Evolutionary conservation across 37 sponge, comb jelly and placozoan genomes (phyloP).

Genomic region (Tethya wilhelma): DNA sequence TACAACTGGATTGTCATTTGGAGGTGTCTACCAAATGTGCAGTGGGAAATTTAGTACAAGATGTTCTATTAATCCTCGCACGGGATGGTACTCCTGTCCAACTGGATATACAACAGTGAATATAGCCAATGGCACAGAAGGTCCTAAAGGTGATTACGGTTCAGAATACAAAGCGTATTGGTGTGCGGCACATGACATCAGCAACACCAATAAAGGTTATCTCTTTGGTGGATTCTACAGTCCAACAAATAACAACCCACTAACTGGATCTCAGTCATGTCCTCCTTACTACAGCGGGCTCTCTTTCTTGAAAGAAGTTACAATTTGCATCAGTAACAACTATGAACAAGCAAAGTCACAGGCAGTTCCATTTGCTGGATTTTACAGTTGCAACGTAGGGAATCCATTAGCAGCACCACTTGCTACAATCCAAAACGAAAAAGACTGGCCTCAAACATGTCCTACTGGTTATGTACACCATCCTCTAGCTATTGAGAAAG

Average conservation of each 20-base stretch:
- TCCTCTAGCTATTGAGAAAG: slow-evolving; percentile 47
- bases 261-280: slow-evolving; percentile 54
- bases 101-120: not conserved
- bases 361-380: slow-evolving; percentile 70
- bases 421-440: not conserved
- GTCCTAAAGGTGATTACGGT: too few species aligned
- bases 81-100: not conserved
- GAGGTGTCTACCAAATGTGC: slow-evolving; percentile 76
- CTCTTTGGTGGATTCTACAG: slow-evolving; percentile 81
- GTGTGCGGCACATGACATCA: slow-evolving; percentile 39
- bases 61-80: not conserved
- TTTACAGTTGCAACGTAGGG: slow-evolving; percentile 63
- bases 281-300: slow-evolving; percentile 52
- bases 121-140: not conserved
- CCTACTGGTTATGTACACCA: slow-evolving; percentile 47
- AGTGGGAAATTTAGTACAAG: too few species aligned
- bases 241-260: slow-evolving; percentile 48
- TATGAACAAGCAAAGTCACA: slow-evolving; percentile 39
- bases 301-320: slow-evolving; percentile 35
- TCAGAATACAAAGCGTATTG: slow-evolving; percentile 55
- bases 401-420: slow-evolving; percentile 55
- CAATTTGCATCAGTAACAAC: slow-evolving; percentile 58
- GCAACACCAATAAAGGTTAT: slow-evolving; percentile 24
- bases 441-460: slow-evolving; percentile 45
- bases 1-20: slow-evolving; percentile 45